Evolutionary conservation across 2,113 vertebrate species (phyloP).

Genomic region (Canis aureus): DNA sequence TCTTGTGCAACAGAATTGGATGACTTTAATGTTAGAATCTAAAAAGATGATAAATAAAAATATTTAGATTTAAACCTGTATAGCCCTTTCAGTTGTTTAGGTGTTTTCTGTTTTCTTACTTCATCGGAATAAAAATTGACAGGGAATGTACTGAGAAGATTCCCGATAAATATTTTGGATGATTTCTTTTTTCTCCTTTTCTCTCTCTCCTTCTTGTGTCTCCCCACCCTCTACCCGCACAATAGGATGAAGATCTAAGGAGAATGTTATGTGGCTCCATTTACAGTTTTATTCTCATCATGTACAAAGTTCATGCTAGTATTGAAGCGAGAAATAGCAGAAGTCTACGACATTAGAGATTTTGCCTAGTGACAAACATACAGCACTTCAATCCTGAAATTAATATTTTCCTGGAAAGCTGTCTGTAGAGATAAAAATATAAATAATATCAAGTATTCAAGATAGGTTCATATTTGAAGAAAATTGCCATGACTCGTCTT

Average conservation of each 20-base stretch:
- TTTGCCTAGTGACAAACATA: background rate
- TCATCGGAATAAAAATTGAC: constrained; percentile 5
- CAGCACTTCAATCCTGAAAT: background rate
- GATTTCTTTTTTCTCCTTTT: background rate
- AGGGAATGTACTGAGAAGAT: background rate
- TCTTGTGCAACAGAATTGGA: background rate
- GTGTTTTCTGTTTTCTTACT: background rate
- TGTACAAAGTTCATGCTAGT: background rate
- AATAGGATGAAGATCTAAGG: constrained; percentile 13
- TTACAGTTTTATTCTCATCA: background rate
- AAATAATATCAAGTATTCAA: constrained; percentile 5
- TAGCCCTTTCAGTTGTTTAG: background rate
- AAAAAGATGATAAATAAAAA: constrained; percentile 10
- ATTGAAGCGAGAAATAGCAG: background rate
- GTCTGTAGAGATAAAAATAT: constrained; percentile 9
- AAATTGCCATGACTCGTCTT: background rate
- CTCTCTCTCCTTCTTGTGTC: background rate
- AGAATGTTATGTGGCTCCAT: background rate
- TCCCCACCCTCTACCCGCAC: background rate
- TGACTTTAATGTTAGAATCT: background rate
- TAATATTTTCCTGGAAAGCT: constrained; percentile 17
- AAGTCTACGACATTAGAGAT: background rate
- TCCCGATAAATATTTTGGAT: background rate
- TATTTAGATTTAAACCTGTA: background rate
- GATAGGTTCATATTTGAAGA: background rate